These are phyloP conservation scores for Protula sp. DNA, from an alignment of 2,888 invertebrate genomes.

Conservation along the genomic window DNA sequence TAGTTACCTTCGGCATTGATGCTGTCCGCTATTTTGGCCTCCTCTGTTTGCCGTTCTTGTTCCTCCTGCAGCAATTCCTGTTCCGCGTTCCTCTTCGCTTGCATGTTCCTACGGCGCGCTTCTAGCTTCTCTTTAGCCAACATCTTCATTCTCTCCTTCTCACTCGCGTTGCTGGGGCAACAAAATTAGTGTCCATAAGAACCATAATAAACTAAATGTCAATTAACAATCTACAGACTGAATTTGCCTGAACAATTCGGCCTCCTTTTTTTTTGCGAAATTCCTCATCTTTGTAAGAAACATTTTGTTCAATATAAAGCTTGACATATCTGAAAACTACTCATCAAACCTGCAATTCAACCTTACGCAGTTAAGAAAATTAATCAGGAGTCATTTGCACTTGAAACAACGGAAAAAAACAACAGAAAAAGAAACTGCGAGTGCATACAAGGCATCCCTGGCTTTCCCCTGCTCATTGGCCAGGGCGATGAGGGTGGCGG, in stretches of 20 bases:
- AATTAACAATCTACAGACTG: background rate
- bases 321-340: too few species aligned
- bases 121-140: constrained; percentile 35
- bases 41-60: background rate
- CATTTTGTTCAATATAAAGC: too few species aligned
- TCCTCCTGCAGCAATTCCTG: background rate
- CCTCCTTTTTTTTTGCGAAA: too few species aligned
- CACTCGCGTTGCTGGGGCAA: constrained; percentile 28
- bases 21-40: too few species aligned
- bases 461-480: constrained; percentile 34
- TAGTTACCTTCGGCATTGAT: too few species aligned
- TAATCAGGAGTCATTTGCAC: too few species aligned
- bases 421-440: constrained; percentile 36
- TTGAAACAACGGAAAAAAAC: constrained; percentile 33
- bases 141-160: constrained; percentile 34
- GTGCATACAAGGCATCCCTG: constrained; percentile 28
- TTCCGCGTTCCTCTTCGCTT: constrained; percentile 20
- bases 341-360: too few species aligned
- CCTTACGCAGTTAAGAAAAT: too few species aligned
- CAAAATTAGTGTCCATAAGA: too few species aligned
- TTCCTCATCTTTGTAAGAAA: too few species aligned
- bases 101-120: too few species aligned
- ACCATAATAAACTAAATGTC: background rate
- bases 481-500: constrained; percentile 23
- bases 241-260: too few species aligned